A percentile compares a stretch with the other conserved stretches of the same genome.
These are phyloP conservation scores for Apeira syringaria DNA, from an alignment of 2,888 invertebrate species.

Conservation along the genomic window DNA sequence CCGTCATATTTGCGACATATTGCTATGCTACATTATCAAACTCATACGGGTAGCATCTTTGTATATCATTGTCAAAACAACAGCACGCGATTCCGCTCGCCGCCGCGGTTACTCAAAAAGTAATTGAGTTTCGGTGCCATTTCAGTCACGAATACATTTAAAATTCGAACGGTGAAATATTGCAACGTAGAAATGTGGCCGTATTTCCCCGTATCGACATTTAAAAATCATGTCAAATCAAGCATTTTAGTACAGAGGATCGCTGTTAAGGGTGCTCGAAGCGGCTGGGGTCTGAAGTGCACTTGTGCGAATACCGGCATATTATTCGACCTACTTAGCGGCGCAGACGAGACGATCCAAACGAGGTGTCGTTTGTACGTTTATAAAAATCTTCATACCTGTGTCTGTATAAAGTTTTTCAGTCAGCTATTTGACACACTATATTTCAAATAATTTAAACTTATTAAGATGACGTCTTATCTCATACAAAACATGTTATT, in stretches of 20 bases:
- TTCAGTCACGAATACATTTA: conserved; percentile 31
- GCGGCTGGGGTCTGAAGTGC: conserved; percentile 61
- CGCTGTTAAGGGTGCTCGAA: conserved; percentile 56
- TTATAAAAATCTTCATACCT: too few relatives aligned
- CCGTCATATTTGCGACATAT: too few relatives aligned
- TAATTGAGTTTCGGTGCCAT: conserved; percentile 29
- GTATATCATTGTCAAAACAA: conserved; percentile 33
- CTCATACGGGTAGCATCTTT: conserved; percentile 29
- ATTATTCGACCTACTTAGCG: conserved; percentile 82
- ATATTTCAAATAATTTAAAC: too few relatives aligned
- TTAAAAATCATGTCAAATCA: conserved; percentile 83
- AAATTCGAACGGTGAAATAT: conserved; percentile 25
- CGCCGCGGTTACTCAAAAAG: conserved; percentile 32
- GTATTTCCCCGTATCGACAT: conserved; percentile 66
- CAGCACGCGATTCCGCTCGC: conserved; percentile 37
- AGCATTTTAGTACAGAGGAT: conserved; percentile 75
- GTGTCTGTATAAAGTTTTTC: too few relatives aligned
- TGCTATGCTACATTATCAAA: conserved; percentile 23
- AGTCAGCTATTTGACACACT: too few relatives aligned
- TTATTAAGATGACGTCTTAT: too few relatives aligned
- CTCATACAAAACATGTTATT: too few relatives aligned
- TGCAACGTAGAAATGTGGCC: conserved; percentile 17
- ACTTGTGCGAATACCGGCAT: conserved; percentile 67
- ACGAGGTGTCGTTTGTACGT: conserved; percentile 58
- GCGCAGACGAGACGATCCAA: conserved; percentile 49